phyloP scores from a whole-genome alignment of 2,888 invertebrate genomes.

The Leptothorax acervorum region DNA sequence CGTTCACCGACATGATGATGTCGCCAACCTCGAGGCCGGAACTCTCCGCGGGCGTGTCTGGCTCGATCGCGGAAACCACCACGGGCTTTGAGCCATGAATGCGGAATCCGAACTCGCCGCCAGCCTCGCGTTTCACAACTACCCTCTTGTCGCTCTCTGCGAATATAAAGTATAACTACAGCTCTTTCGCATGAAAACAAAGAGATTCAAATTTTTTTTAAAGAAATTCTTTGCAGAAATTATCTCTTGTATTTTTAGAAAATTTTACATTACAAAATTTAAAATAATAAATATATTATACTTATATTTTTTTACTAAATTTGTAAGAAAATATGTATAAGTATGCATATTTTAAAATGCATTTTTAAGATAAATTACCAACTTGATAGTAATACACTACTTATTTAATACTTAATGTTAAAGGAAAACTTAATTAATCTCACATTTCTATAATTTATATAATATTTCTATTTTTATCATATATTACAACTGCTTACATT shows the following conservation, averaged over 20 bases:
- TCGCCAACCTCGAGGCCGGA: slow-evolving; percentile 97
- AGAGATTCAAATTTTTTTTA: not conserved
- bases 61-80: slow-evolving; percentile 98
- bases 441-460: not conserved
- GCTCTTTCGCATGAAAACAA: not conserved
- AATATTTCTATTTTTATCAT: not conserved
- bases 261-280: not conserved
- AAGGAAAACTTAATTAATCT: not conserved
- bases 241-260: not conserved
- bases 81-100: slow-evolving; percentile 98
- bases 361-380: not conserved
- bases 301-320: not conserved
- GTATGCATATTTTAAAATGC: not conserved
- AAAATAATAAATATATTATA: not conserved
- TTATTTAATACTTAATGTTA: not conserved
- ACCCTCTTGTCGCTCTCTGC: slow-evolving; percentile 96
- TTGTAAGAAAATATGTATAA: not conserved
- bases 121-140: slow-evolving; percentile 91
- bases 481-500: not conserved
- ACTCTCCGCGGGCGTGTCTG: slow-evolving; percentile 96
- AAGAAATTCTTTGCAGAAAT: not conserved
- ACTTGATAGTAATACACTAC: not conserved
- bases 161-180: not conserved
- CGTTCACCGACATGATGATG: slow-evolving; percentile 96
- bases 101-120: slow-evolving; percentile 96